Base-by-base conservation (phyloP, 1,140 invertebrate genomes). In the Campodea augens region DNA sequence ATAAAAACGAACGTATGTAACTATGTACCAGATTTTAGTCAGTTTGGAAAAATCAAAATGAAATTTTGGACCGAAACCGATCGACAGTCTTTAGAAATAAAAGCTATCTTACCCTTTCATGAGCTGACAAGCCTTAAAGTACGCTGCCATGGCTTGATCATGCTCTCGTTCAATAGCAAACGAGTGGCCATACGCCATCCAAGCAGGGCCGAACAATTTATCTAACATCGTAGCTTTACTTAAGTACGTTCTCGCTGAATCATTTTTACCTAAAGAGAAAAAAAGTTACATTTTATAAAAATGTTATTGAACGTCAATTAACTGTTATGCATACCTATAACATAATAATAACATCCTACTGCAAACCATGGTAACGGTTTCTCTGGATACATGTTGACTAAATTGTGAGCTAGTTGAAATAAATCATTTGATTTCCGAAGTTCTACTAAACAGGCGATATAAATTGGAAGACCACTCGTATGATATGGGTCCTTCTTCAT, bases 131-230 rank as follows among this genome's bases (percentile, higher is more conserved):
- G 81, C 83, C 66, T 93, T 95, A 55, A 96, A 96, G 66, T 97
- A 98, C 0, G 91, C 90, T 2, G 91, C 89, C 85, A 95, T 96
- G 3, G 91, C 92, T 61, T 97, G 92, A 60, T 98, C 92, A 60
- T 97, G 92, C 58, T 98, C 91, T 60, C 87, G 91, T 63, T 96
- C 90, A 15, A 81, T 76, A 1, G 90, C 90, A 70, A 96, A 97
- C 10, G 89, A 92, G 66, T 98, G 92, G 3, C 91, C 92, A 65
- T 91, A 95, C 0, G 87, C 83, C 22, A 98, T 61, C 91, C 91
- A 97, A 18, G 90, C 90, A 40, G 89, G 89, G 4, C 89, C 91
- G 63, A 92, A 95, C 19, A 91, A 68, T 51, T 79, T 71, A 57
- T 95, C 87, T 24, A 97, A 56, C 10, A 78, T 75, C 25, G 89